Evolutionary conservation across 2,888 invertebrate genomes (phyloP).

Genomic region (Sisyra nigra): DNA sequence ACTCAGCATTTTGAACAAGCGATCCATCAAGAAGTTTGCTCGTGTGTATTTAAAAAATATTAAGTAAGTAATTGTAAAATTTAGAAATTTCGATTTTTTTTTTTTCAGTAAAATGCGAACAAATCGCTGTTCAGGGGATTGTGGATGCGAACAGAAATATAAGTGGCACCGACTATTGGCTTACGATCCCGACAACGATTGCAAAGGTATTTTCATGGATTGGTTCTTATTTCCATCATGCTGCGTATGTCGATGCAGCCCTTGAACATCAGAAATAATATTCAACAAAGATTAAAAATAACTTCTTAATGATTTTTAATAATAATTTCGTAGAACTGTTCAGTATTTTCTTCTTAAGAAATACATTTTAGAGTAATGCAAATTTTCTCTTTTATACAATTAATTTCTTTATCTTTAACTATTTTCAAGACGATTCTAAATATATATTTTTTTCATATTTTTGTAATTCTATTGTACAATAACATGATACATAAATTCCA

Average conservation of each 20-base stretch:
- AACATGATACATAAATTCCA: too few species aligned
- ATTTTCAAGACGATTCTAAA: neutral
- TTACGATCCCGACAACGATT: constrained; percentile 85
- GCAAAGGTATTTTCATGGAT: constrained; percentile 85
- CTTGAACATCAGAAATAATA: constrained; percentile 13
- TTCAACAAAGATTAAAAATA: neutral
- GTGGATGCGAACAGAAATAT: constrained; percentile 82
- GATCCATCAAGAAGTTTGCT: constrained; percentile 87
- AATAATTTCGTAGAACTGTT: neutral
- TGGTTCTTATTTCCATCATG: constrained; percentile 91
- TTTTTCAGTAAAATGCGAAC: constrained; percentile 59
- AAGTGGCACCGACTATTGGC: constrained; percentile 75
- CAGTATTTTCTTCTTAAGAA: neutral
- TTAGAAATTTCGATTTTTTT: constrained; percentile 9
- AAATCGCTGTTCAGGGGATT: constrained; percentile 68
- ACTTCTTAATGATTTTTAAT: neutral
- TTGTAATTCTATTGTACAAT: too few species aligned
- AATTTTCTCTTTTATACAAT: neutral
- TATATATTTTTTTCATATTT: too few species aligned
- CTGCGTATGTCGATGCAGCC: constrained; percentile 60
- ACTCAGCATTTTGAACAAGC: constrained; percentile 92
- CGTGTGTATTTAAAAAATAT: constrained; percentile 39
- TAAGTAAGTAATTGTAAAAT: neutral
- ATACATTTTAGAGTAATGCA: neutral
- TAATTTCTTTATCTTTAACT: neutral